These are phyloP conservation scores for Hiodon alosoides DNA, from an alignment of 2,113 vertebrate species.

Conservation along the genomic window DNA sequence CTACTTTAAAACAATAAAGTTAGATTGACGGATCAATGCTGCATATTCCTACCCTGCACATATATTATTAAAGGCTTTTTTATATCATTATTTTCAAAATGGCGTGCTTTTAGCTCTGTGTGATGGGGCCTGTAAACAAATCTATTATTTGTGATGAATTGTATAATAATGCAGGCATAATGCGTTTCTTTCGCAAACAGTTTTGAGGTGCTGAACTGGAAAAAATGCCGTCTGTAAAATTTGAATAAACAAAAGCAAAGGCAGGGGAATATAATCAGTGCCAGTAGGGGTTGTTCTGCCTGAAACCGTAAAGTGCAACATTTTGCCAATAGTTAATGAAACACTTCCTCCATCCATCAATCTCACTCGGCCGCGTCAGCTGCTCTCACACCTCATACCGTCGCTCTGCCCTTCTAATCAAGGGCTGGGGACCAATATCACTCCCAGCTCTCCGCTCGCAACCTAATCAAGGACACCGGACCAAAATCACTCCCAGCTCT, in stretches of 20 bases:
- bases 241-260: conserved; percentile 66
- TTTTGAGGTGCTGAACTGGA: conserved; percentile 73
- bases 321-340: conserved; percentile 41
- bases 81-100: conserved; percentile 75
- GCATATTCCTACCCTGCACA: conserved; percentile 52
- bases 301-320: conserved; percentile 29
- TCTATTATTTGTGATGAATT: conserved; percentile 82
- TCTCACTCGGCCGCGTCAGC: conserved; percentile 20
- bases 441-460: neutral
- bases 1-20: conserved; percentile 65
- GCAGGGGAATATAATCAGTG: conserved; percentile 44
- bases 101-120: conserved; percentile 63
- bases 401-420: neutral
- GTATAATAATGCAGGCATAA: conserved; percentile 76
- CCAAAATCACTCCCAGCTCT: conserved; percentile 17
- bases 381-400: neutral
- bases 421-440: neutral
- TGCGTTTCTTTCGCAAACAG: conserved; percentile 69
- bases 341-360: conserved; percentile 42
- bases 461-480: neutral
- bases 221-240: conserved; percentile 68
- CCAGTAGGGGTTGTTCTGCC: conserved; percentile 35
- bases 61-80: conserved; percentile 65
- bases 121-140: conserved; percentile 72
- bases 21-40: conserved; percentile 40